Conservation (phyloP, 2,888 invertebrate species). For the Meiosimyza decipiens region DNA sequence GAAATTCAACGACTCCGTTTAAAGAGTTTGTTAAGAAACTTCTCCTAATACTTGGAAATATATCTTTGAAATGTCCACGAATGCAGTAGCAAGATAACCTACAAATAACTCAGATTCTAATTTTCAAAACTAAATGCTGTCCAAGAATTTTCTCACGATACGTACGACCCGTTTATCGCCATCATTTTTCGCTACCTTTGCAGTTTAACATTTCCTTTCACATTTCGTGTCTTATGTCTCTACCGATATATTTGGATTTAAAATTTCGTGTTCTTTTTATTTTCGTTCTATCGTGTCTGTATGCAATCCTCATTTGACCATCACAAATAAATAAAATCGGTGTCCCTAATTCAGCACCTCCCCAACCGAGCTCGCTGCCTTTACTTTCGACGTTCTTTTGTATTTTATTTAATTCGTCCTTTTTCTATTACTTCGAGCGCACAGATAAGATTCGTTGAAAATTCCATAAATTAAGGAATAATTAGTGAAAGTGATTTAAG, state of each 20-base stretch:
- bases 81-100: no score
- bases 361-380: neutral
- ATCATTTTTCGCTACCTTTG: neutral
- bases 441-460: conserved; percentile 39
- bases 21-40: no score
- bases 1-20: no score
- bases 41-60: no score
- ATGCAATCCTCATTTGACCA: neutral
- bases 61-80: no score
- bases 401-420: neutral
- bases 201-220: neutral
- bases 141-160: neutral
- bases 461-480: conserved; percentile 50
- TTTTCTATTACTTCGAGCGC: neutral
- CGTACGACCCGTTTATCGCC: neutral
- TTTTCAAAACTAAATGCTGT: no score
- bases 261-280: neutral
- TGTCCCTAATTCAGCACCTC: neutral
- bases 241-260: neutral
- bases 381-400: neutral
- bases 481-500: conserved; percentile 59
- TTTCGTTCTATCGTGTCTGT: neutral
- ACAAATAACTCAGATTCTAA: no score
- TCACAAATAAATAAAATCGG: neutral
- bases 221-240: neutral